Evolutionary conservation across 2,113 vertebrate species (phyloP).

Genomic region (Prochilodus magdalenae): DNA sequence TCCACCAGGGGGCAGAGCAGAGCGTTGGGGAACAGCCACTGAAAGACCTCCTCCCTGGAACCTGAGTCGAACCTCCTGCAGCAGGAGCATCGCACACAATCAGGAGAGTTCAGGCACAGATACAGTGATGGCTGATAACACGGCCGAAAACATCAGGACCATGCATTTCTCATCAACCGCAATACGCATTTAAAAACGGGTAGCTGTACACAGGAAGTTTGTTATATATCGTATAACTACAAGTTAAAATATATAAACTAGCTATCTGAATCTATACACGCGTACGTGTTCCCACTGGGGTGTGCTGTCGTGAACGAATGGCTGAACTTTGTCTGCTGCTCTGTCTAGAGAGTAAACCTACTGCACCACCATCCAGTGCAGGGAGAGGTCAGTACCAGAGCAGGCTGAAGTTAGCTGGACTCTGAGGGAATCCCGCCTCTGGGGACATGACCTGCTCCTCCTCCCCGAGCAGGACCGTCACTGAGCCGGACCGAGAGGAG

Average conservation of each 20-base stretch:
- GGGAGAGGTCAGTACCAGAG: constrained; percentile 67
- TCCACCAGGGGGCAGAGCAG: constrained; percentile 76
- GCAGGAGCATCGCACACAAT: no score
- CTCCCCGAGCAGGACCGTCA: constrained; percentile 71
- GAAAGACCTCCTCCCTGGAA: constrained; percentile 70
- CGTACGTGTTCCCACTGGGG: no score
- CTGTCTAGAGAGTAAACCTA: neutral
- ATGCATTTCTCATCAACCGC: no score
- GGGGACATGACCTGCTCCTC: constrained; percentile 52
- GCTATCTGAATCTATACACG: no score
- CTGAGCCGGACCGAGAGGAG: constrained; percentile 66
- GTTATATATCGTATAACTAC: no score
- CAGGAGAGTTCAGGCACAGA: neutral
- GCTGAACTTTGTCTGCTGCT: neutral
- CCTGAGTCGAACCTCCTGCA: constrained; percentile 71
- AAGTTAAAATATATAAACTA: no score
- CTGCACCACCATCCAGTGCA: neutral
- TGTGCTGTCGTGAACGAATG: neutral
- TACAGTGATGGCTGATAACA: neutral
- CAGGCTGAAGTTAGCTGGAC: constrained; percentile 78
- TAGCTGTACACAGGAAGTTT: no score
- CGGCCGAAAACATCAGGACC: no score
- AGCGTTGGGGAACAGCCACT: constrained; percentile 75
- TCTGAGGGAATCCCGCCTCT: constrained; percentile 62
- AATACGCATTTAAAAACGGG: no score